Conservation (phyloP, 2,888 invertebrate genomes). For the Euproctis similis region DNA sequence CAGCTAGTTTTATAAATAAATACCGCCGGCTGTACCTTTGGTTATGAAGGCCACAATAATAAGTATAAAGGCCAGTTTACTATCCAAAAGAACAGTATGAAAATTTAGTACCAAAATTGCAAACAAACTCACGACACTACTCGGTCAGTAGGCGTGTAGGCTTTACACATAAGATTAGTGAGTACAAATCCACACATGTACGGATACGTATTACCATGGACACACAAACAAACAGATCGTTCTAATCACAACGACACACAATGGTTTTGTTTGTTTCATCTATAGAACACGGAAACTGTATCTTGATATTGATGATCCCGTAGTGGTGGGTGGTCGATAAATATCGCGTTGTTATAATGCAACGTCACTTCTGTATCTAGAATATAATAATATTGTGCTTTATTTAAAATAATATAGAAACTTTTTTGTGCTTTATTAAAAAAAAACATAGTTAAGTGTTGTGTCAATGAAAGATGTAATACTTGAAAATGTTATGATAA, state of each 20-base stretch:
- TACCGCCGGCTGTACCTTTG: too few relatives aligned
- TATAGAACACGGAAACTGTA: constrained; percentile 52
- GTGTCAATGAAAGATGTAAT: too few relatives aligned
- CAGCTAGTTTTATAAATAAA: too few relatives aligned
- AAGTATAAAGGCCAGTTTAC: too few relatives aligned
- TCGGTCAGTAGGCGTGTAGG: constrained; percentile 5
- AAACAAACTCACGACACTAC: constrained; percentile 2
- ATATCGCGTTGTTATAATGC: constrained; percentile 11
- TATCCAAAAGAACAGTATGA: too few relatives aligned
- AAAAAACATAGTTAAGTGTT: too few relatives aligned
- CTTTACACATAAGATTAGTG: constrained; percentile 22
- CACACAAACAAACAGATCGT: constrained; percentile 56
- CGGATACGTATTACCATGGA: constrained; percentile 55
- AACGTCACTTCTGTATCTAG: constrained; percentile 10
- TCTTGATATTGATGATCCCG: constrained; percentile 32
- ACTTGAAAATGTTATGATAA: too few relatives aligned
- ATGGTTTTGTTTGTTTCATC: constrained; percentile 66
- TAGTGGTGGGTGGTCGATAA: constrained; percentile 69
- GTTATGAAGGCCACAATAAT: too few relatives aligned
- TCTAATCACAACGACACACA: constrained; percentile 69
- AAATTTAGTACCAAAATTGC: constrained; percentile 1
- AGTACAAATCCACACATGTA: constrained; percentile 25
- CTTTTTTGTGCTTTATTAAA: too few relatives aligned
- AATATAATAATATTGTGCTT: constrained; percentile 3
- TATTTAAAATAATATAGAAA: neutral